Percentiles rank a stretch among this genome's conserved stretches.
Conservation (phyloP, 1,140 invertebrate genomes). For the Galleria mellonella region DNA sequence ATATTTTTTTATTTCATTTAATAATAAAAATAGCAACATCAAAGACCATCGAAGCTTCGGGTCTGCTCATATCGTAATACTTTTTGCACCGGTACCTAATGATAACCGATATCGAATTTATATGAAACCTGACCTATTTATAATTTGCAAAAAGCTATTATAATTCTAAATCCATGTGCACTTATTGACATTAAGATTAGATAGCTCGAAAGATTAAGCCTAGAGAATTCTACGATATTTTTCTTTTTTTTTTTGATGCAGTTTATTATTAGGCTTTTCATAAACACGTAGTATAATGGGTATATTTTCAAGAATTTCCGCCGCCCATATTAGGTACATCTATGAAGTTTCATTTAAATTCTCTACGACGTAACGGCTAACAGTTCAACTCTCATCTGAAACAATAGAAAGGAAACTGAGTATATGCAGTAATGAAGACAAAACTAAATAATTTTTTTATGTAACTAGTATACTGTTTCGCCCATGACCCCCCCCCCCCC, state of each 20-base stretch:
- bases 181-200: conserved; percentile 65
- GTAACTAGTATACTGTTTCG: too few species aligned
- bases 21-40: conserved; percentile 42
- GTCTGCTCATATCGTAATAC: conserved; percentile 34
- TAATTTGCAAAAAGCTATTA: conserved; percentile 54
- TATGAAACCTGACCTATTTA: conserved; percentile 31
- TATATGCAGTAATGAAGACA: too few species aligned
- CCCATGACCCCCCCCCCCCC: too few species aligned
- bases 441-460: too few species aligned
- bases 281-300: conserved; percentile 68
- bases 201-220: conserved; percentile 68
- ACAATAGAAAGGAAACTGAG: conserved; percentile 13
- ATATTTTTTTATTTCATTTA: conserved; percentile 45
- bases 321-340: conserved; percentile 62
- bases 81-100: conserved; percentile 36
- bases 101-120: conserved; percentile 38
- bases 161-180: conserved; percentile 66
- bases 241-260: conserved; percentile 58
- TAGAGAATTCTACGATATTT: conserved; percentile 64
- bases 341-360: conserved; percentile 68
- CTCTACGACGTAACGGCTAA: conserved; percentile 53
- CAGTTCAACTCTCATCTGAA: conserved; percentile 72
- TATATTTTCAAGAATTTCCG: conserved; percentile 64
- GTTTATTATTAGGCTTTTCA: conserved; percentile 64
- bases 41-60: conserved; percentile 28